Evolutionary conservation across 2,888 invertebrate genomes (phyloP).

Genomic region (Dione vanillae): DNA sequence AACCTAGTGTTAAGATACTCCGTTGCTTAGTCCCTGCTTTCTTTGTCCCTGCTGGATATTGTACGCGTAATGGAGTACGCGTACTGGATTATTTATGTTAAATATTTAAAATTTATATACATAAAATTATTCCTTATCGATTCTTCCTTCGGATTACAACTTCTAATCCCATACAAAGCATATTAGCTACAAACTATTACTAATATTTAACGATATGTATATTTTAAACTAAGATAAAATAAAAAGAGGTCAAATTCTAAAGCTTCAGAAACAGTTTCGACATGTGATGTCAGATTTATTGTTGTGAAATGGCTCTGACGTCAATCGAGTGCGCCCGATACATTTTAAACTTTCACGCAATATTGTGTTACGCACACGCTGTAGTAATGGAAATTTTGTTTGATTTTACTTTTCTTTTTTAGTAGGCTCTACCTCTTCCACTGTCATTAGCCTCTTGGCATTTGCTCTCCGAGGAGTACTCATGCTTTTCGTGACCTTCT

Average conservation of each 20-base stretch:
- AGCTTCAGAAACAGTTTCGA: slow-evolving; percentile 22
- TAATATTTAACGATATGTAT: neutral
- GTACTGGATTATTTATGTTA: too few relatives aligned
- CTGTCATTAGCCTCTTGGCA: too few relatives aligned
- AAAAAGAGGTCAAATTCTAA: slow-evolving; percentile 20
- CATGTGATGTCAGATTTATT: slow-evolving; percentile 46
- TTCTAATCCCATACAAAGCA: neutral
- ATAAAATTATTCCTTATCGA: neutral
- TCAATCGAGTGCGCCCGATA: slow-evolving; percentile 39
- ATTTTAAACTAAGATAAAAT: slow-evolving; percentile 3
- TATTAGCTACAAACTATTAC: neutral
- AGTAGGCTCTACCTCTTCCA: too few relatives aligned
- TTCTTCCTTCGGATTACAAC: neutral
- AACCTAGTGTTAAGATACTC: too few relatives aligned
- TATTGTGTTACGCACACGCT: slow-evolving; percentile 23
- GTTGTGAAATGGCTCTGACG: slow-evolving; percentile 43
- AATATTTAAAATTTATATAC: too few relatives aligned
- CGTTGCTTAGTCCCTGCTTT: too few relatives aligned
- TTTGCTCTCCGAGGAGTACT: too few relatives aligned
- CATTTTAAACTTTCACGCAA: slow-evolving; percentile 29
- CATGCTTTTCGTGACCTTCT: too few relatives aligned
- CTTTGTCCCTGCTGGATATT: too few relatives aligned
- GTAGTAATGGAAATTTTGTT: neutral
- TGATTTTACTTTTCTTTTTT: too few relatives aligned
- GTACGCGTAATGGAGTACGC: too few relatives aligned